Percentiles rank a stretch among this genome's conserved stretches.
Evolutionary conservation across 1,140 invertebrate species (phyloP).

Genomic region (Plodia interpunctella): DNA sequence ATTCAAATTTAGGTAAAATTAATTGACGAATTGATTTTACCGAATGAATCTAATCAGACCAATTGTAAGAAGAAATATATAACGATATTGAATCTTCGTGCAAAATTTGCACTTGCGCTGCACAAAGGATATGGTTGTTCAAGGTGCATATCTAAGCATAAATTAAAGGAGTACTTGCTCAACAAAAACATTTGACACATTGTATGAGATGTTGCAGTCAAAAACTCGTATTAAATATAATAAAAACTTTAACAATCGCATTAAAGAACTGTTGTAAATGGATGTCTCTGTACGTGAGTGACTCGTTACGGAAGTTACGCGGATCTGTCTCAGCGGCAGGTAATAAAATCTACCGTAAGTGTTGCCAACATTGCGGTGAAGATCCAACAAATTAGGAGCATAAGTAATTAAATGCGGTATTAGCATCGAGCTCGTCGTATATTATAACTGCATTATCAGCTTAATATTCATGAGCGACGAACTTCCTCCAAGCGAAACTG

Average conservation of each 20-base stretch:
- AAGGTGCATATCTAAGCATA: too few relatives aligned
- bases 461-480: conserved; percentile 67
- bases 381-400: conserved; percentile 27
- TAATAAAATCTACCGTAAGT: conserved; percentile 18
- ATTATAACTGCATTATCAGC: conserved; percentile 68
- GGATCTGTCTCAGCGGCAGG: not conserved
- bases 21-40: too few relatives aligned
- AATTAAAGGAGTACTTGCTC: too few relatives aligned
- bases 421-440: conserved; percentile 44
- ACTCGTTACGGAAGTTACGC: conserved; percentile 4
- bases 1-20: too few relatives aligned
- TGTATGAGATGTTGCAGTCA: not conserved
- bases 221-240: not conserved
- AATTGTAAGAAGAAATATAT: too few relatives aligned
- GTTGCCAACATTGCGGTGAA: conserved; percentile 16
- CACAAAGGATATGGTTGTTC: too few relatives aligned
- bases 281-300: conserved; percentile 1
- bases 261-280: not conserved
- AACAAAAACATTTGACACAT: too few relatives aligned
- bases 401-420: conserved; percentile 47
- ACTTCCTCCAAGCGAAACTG: conserved; percentile 55
- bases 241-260: not conserved
- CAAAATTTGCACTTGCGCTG: too few relatives aligned
- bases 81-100: too few relatives aligned
- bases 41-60: too few relatives aligned